Percentiles rank a stretch among this genome's conserved stretches.
phyloP scores from a whole-genome alignment of 2,888 invertebrate genomes.

The Dryobota labecula region DNA sequence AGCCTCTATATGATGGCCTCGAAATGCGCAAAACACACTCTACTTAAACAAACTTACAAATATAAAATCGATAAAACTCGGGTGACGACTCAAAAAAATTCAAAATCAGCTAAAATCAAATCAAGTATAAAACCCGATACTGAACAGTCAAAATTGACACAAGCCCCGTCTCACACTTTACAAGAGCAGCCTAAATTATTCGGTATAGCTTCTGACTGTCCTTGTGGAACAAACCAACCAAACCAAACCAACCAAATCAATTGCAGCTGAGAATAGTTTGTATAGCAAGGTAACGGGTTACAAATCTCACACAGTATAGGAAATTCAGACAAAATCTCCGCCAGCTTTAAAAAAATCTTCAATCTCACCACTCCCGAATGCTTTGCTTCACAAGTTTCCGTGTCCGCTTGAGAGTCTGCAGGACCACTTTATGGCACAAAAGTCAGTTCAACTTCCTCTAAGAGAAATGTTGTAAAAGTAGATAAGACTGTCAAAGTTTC shows the following conservation, averaged over 20 bases:
- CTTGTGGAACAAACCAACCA: not conserved
- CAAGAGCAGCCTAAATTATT: not conserved
- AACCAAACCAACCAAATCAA: not conserved
- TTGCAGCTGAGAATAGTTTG: not conserved
- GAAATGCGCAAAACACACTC: not conserved
- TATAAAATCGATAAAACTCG: not conserved
- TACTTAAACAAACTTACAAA: not conserved
- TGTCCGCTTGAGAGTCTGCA: not conserved
- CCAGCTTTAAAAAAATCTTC: not conserved
- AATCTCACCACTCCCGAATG: not conserved
- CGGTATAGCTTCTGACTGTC: not conserved
- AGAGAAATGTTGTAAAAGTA: not conserved
- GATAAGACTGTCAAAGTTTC: not conserved
- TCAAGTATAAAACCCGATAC: not conserved
- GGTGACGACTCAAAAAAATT: not conserved
- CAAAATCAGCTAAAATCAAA: constrained; percentile 1
- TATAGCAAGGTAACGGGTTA: not conserved
- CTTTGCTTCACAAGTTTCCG: not conserved
- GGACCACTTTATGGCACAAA: not conserved
- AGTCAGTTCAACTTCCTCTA: not conserved
- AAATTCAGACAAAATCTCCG: not conserved
- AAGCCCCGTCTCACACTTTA: not conserved
- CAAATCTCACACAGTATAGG: not conserved
- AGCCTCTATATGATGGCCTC: not conserved
- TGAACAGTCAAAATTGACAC: not conserved